A percentile compares a stretch with the other conserved stretches of the same genome.
phyloP scores from a whole-genome alignment of 2,888 invertebrate species.

The Abrostola triplasia region DNA sequence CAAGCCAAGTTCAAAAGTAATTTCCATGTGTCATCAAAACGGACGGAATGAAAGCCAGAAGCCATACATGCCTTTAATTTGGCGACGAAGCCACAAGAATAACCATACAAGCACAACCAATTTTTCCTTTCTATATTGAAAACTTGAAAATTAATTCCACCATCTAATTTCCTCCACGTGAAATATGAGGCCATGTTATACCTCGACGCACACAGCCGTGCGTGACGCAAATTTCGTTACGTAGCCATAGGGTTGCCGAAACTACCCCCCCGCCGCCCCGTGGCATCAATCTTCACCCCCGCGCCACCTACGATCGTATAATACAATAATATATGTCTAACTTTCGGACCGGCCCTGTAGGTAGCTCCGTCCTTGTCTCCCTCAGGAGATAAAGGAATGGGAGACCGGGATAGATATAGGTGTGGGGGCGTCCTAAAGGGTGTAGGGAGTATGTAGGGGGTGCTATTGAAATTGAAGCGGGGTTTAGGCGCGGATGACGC shows the following conservation, averaged over 20 bases:
- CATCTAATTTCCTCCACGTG: constrained; percentile 84
- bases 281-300: constrained; percentile 87
- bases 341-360: constrained; percentile 88
- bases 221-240: constrained; percentile 85
- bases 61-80: constrained; percentile 76
- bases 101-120: constrained; percentile 66
- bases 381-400: constrained; percentile 51
- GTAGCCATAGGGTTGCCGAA: constrained; percentile 86
- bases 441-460: constrained; percentile 86
- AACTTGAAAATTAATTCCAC: constrained; percentile 86
- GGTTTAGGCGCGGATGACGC: constrained; percentile 88
- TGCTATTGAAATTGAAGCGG: constrained; percentile 89
- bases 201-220: constrained; percentile 74
- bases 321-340: constrained; percentile 89
- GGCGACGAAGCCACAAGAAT: constrained; percentile 65
- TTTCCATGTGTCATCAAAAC: constrained; percentile 21
- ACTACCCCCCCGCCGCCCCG: constrained; percentile 79
- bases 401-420: constrained; percentile 64
- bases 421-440: constrained; percentile 87
- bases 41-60: constrained; percentile 57
- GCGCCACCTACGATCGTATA: constrained; percentile 86
- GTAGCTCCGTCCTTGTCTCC: constrained; percentile 71
- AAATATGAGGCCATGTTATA: constrained; percentile 80
- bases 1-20: constrained; percentile 28
- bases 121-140: constrained; percentile 83